Percentiles rank a stretch among this genome's conserved stretches.
Conservation (phyloP, 2,888 invertebrate species). For the Tridacna gigas region DNA sequence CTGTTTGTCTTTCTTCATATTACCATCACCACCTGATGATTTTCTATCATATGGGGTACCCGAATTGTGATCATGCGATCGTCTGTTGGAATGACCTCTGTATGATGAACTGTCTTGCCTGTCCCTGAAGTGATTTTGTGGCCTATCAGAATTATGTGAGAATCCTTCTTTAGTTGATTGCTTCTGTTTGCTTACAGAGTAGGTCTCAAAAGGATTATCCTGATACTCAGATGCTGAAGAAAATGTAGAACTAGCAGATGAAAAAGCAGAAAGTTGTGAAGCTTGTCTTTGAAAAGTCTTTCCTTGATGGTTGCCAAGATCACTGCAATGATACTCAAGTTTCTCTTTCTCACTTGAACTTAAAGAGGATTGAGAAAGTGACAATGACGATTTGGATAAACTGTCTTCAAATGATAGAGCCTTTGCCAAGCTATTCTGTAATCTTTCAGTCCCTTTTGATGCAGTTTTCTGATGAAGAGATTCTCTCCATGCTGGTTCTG, state of each 20-base stretch:
- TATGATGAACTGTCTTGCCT: not conserved
- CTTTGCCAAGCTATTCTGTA: not conserved
- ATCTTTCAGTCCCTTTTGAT: too few species aligned
- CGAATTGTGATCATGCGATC: not conserved
- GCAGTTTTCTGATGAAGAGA: too few species aligned
- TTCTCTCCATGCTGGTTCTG: too few species aligned
- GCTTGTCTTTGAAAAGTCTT: conserved; percentile 9
- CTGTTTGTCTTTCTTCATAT: conserved; percentile 37
- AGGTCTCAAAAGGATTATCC: not conserved
- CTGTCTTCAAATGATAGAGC: conserved; percentile 49
- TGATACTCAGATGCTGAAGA: conserved; percentile 4
- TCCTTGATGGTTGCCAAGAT: not conserved
- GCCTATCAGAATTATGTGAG: too few species aligned
- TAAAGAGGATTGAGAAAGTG: conserved; percentile 44
- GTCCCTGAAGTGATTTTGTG: not conserved
- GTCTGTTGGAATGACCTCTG: not conserved
- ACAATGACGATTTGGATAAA: conserved; percentile 40
- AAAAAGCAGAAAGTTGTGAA: conserved; percentile 42
- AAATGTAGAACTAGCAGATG: conserved; percentile 21
- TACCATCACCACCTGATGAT: conserved; percentile 7
- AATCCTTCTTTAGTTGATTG: too few species aligned
- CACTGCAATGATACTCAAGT: not conserved
- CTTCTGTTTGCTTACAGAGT: not conserved
- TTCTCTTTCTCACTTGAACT: conserved; percentile 53
- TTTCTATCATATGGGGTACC: conserved; percentile 3